phyloP scores from a whole-genome alignment of 2,113 vertebrate genomes.

The Rhea pennata region DNA sequence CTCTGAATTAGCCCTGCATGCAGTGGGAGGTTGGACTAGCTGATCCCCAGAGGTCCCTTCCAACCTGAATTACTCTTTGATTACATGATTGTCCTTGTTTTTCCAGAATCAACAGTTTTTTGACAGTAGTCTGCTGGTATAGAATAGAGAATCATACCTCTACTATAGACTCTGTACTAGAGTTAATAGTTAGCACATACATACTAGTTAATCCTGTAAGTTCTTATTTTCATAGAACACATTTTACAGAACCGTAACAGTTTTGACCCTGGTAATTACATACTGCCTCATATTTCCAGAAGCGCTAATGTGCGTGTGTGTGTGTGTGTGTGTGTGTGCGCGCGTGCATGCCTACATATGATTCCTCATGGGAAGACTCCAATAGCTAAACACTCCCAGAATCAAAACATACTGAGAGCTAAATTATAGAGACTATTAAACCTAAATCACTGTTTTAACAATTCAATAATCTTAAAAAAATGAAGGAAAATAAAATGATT shows the following conservation, averaged over 20 bases:
- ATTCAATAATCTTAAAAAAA: not conserved
- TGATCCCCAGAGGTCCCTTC: not conserved
- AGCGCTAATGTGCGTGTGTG: not conserved
- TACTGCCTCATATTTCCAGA: not conserved
- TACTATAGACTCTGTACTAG: not conserved
- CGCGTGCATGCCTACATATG: rapidly evolving
- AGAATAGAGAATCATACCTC: not conserved
- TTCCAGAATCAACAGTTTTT: not conserved
- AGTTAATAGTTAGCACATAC: not conserved
- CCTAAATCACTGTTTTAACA: not conserved
- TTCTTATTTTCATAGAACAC: not conserved
- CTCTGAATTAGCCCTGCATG: not conserved
- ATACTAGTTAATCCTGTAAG: not conserved
- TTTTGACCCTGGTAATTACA: not conserved
- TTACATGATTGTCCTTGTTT: not conserved
- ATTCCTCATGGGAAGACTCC: not conserved
- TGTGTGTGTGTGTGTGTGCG: rapidly evolving
- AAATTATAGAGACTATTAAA: not conserved
- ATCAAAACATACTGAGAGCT: not conserved
- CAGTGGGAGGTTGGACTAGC: not conserved
- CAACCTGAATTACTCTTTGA: not conserved
- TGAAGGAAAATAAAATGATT: not conserved
- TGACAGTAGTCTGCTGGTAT: not conserved
- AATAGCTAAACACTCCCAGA: not conserved
- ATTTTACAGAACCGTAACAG: not conserved